A percentile compares a stretch with the other conserved stretches of the same genome.
Evolutionary conservation across 2,113 vertebrate genomes (phyloP).

Genomic region (Gavialis gangeticus): DNA sequence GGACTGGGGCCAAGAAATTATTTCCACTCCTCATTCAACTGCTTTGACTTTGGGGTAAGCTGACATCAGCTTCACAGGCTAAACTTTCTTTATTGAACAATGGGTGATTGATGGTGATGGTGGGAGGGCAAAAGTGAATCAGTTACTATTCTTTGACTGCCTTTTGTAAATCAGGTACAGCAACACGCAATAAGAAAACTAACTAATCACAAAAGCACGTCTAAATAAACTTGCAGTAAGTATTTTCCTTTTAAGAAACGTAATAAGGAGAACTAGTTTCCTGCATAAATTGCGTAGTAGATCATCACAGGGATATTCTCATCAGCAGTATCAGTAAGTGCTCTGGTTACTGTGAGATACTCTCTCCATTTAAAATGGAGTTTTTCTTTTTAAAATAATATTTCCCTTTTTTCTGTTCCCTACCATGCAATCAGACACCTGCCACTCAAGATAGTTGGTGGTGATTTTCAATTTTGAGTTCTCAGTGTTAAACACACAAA

Average conservation of each 20-base stretch:
- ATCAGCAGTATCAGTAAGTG: not conserved
- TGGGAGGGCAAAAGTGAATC: not conserved
- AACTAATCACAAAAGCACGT: not conserved
- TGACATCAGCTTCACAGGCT: not conserved
- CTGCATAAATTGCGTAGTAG: not conserved
- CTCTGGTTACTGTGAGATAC: not conserved
- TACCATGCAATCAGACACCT: not conserved
- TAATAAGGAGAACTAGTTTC: constrained; percentile 22
- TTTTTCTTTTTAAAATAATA: not conserved
- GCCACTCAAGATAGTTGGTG: not conserved
- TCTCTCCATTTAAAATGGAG: not conserved
- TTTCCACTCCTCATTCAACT: constrained; percentile 98
- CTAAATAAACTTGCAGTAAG: not conserved
- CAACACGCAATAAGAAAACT: not conserved
- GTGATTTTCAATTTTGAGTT: not conserved
- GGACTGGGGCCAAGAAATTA: constrained; percentile 95
- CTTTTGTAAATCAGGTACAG: constrained; percentile 2
- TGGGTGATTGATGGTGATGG: accelerated
- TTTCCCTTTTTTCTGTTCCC: not conserved
- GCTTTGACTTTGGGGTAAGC: constrained; percentile 97
- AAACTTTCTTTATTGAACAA: accelerated
- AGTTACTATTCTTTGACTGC: not conserved
- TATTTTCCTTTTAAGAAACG: not conserved
- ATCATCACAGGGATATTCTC: not conserved
- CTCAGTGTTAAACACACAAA: not conserved